phyloP scores from a whole-genome alignment of 1,140 invertebrate genomes.

The Pseudomyrmex dendroicus region DNA sequence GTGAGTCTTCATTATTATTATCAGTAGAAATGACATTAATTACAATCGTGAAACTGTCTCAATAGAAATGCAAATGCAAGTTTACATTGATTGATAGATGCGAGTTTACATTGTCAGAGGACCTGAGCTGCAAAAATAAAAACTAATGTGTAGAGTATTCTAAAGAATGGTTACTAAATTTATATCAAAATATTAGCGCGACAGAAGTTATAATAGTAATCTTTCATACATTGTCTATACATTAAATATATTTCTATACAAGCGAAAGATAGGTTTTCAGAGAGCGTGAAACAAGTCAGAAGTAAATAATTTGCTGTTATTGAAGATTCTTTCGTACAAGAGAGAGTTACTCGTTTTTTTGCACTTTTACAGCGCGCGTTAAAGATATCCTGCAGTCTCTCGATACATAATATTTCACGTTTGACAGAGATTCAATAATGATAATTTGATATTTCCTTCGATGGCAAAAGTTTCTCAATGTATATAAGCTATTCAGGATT shows the following conservation, averaged over 20 bases:
- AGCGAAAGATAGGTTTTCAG: slow-evolving; percentile 28
- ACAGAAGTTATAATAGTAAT: neutral
- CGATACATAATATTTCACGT: slow-evolving; percentile 60
- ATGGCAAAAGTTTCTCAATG: slow-evolving; percentile 12
- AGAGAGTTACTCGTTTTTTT: slow-evolving; percentile 51
- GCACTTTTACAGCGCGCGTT: slow-evolving; percentile 52
- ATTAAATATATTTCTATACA: slow-evolving; percentile 28
- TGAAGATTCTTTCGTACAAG: slow-evolving; percentile 43
- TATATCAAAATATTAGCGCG: neutral
- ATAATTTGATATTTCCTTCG: slow-evolving; percentile 32
- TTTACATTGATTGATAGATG: too few species aligned
- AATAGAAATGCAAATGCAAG: neutral
- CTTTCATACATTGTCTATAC: slow-evolving; percentile 25
- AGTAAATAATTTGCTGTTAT: slow-evolving; percentile 61
- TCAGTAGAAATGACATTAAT: neutral
- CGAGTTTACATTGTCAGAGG: neutral
- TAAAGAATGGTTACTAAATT: slow-evolving; percentile 31
- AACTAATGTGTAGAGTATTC: slow-evolving; percentile 8
- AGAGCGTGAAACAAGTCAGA: slow-evolving; percentile 26
- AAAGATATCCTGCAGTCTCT: slow-evolving; percentile 62
- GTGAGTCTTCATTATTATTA: slow-evolving; percentile 23
- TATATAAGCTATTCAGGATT: slow-evolving; percentile 7
- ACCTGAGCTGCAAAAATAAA: neutral
- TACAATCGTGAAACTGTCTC: neutral
- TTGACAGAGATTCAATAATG: slow-evolving; percentile 48